Percentiles rank a stretch among this genome's conserved stretches.
These are phyloP conservation scores for Geopemphigus sp. DNA, from an alignment of 1,140 invertebrate species.

Conservation along the genomic window DNA sequence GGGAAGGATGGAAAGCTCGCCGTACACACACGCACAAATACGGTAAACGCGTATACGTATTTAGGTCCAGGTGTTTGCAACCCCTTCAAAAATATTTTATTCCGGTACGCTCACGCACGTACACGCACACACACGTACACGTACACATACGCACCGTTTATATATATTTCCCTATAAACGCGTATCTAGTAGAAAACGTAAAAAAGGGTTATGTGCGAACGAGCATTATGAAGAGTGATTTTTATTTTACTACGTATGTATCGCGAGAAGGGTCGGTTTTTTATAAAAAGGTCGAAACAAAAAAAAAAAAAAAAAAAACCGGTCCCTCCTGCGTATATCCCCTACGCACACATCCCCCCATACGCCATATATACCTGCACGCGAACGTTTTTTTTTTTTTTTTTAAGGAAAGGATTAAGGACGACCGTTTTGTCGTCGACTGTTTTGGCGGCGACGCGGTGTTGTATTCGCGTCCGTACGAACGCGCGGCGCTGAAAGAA, in stretches of 20 bases:
- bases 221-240: conserved; percentile 45
- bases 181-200: conserved; percentile 31
- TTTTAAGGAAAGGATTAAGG: conserved; percentile 48
- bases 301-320: conserved; percentile 46
- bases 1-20: conserved; percentile 5
- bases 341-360: not conserved
- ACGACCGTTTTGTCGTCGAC: conserved; percentile 45
- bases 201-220: conserved; percentile 39
- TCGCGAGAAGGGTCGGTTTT: conserved; percentile 15
- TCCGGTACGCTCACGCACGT: not conserved
- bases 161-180: conserved; percentile 9
- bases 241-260: conserved; percentile 33
- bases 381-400: conserved; percentile 9
- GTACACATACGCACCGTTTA: not conserved
- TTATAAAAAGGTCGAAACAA: conserved; percentile 45
- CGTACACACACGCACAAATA: not conserved
- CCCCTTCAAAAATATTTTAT: conserved; percentile 44
- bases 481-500: not conserved
- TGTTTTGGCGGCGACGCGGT: not conserved
- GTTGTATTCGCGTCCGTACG: not conserved
- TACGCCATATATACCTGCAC: conserved; percentile 3
- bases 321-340: conserved; percentile 25
- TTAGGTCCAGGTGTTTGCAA: conserved; percentile 42
- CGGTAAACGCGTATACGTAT: not conserved
- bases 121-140: not conserved